Evolutionary conservation across 2,113 vertebrate species (phyloP).

Genomic region (Eubucco bourcierii): DNA sequence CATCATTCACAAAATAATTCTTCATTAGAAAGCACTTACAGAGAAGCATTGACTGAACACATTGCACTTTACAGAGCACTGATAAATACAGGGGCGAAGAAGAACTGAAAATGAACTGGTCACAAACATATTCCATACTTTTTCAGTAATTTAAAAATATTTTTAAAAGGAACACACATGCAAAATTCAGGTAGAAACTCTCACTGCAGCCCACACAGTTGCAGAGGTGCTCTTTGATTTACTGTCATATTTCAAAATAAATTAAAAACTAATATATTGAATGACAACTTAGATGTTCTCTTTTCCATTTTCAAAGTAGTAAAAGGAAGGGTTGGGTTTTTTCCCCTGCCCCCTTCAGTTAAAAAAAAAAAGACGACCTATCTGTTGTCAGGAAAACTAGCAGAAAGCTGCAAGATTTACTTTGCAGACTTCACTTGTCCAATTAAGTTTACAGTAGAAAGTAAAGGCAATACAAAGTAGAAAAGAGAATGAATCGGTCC

Average conservation of each 20-base stretch:
- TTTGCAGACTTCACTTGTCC: neutral
- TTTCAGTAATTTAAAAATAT: neutral
- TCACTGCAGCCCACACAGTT: neutral
- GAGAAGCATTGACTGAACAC: neutral
- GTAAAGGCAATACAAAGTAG: neutral
- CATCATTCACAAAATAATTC: neutral
- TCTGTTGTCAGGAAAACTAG: neutral
- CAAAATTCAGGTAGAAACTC: neutral
- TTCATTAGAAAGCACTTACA: neutral
- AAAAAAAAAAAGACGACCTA: too few species aligned
- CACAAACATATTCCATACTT: neutral
- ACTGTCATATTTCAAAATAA: neutral
- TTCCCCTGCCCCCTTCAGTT: too few species aligned
- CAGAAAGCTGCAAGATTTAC: neutral
- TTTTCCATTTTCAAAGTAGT: neutral
- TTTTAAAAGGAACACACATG: neutral
- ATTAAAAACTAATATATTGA: neutral
- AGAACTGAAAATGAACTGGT: neutral
- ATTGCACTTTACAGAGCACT: neutral
- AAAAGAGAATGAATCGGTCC: neutral
- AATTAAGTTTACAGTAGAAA: neutral
- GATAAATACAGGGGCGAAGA: neutral
- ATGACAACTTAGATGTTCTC: neutral
- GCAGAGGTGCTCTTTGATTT: neutral
- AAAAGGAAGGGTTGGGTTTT: neutral